Percentiles rank a stretch among this genome's conserved stretches.
phyloP scores from a whole-genome alignment of 2,888 invertebrate species.

The Aspidiotus rigidus region DNA sequence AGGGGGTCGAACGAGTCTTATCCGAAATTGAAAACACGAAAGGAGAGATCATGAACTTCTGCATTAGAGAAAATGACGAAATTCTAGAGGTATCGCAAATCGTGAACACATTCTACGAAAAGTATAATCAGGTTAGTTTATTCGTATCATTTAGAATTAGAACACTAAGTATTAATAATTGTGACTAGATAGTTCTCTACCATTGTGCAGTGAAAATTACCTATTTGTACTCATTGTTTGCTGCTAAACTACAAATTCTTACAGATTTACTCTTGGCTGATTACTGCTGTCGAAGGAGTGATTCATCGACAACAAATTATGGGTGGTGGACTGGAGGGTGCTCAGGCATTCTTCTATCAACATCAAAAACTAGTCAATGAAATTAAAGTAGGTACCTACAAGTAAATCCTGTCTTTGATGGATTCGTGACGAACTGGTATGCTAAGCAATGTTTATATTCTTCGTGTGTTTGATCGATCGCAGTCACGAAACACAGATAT shows the following conservation, averaged over 20 bases:
- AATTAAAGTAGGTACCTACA: slow-evolving; percentile 51
- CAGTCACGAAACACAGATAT: slow-evolving; percentile 59
- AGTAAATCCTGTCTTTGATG: not conserved
- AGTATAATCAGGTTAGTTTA: slow-evolving; percentile 51
- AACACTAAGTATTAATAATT: not conserved
- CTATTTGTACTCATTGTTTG: not conserved
- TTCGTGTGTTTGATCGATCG: not conserved
- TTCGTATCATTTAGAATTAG: not conserved
- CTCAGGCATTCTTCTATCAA: slow-evolving; percentile 62
- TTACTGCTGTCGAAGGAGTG: slow-evolving; percentile 62
- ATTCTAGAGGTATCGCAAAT: slow-evolving; percentile 59
- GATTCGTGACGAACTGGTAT: not conserved
- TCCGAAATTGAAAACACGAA: slow-evolving; percentile 67
- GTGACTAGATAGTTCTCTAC: no score
- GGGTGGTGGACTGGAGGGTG: slow-evolving; percentile 57
- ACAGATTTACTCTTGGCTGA: slow-evolving; percentile 60
- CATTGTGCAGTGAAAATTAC: not conserved
- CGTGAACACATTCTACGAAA: slow-evolving; percentile 58
- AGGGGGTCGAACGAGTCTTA: slow-evolving; percentile 56
- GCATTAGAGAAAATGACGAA: slow-evolving; percentile 59
- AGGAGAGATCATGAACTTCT: slow-evolving; percentile 54
- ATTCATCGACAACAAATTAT: slow-evolving; percentile 63
- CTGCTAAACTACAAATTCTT: slow-evolving; percentile 30
- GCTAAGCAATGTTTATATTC: not conserved
- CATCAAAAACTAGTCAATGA: slow-evolving; percentile 65